phyloP scores from a whole-genome alignment of 2,888 invertebrate genomes.

The Hydriomena furcata region DNA sequence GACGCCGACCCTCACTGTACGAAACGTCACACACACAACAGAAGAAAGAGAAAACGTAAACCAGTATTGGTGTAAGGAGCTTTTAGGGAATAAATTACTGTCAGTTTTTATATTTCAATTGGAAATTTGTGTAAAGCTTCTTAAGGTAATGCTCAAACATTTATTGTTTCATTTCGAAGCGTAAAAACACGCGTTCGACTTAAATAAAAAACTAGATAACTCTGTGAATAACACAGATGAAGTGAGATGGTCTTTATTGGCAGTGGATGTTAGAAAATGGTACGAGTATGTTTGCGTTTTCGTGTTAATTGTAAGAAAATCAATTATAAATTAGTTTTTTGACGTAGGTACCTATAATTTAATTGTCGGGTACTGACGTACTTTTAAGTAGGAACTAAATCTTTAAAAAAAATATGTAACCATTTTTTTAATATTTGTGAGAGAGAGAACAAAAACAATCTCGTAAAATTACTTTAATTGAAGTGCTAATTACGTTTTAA shows the following conservation, averaged over 20 bases:
- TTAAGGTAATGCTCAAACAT: conserved; percentile 45
- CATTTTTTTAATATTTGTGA: conserved; percentile 35
- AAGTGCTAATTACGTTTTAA: conserved; percentile 3
- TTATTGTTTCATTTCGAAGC: conserved; percentile 33
- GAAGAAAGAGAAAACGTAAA: conserved; percentile 68
- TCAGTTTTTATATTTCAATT: conserved; percentile 6
- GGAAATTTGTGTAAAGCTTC: conserved; percentile 40
- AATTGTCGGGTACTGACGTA: conserved; percentile 3
- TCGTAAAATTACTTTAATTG: conserved; percentile 38
- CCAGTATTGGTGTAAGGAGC: conserved; percentile 68
- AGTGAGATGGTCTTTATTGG: conserved; percentile 60
- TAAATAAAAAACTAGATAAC: conserved; percentile 30
- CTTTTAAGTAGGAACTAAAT: background rate
- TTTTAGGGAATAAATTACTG: conserved; percentile 25
- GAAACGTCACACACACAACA: conserved; percentile 53
- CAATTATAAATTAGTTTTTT: conserved; percentile 1
- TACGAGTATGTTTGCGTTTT: conserved; percentile 10
- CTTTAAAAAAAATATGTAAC: background rate
- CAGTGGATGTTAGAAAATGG: conserved; percentile 24
- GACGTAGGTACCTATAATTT: background rate
- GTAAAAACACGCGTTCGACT: conserved; percentile 25
- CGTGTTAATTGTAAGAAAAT: background rate
- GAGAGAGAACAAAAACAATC: conserved; percentile 51
- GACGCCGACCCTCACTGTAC: conserved; percentile 36
- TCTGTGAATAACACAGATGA: conserved; percentile 55